Conservation (phyloP, 2,888 invertebrate species). For the Allacma fusca region DNA sequence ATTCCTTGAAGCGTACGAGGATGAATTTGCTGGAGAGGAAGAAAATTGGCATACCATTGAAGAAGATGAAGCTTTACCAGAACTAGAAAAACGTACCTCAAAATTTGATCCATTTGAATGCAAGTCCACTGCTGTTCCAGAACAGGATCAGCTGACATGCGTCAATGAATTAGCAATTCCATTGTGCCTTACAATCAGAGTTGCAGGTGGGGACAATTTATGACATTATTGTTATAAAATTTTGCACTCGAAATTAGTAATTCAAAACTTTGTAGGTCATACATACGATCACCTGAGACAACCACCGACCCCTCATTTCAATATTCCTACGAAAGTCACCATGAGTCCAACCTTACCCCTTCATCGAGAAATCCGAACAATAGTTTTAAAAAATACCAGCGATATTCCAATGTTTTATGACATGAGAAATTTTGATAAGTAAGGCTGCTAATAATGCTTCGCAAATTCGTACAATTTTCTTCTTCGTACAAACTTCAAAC, state of each 20-base stretch:
- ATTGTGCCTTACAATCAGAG: slow-evolving; percentile 46
- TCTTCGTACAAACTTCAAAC: too few relatives aligned
- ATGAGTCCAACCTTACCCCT: slow-evolving; percentile 52
- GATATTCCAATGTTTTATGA: slow-evolving; percentile 52
- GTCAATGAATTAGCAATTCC: slow-evolving; percentile 47
- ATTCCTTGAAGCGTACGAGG: neutral
- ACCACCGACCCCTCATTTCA: slow-evolving; percentile 49
- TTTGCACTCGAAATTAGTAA: too few relatives aligned
- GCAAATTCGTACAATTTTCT: too few relatives aligned
- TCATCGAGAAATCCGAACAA: slow-evolving; percentile 44
- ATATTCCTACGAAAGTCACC: slow-evolving; percentile 42
- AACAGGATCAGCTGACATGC: neutral
- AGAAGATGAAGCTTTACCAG: neutral
- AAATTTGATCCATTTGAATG: neutral
- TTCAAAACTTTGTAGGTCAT: slow-evolving; percentile 19
- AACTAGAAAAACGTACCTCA: neutral
- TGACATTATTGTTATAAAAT: too few relatives aligned
- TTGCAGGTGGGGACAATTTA: too few relatives aligned
- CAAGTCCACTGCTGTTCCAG: neutral
- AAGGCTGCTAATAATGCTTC: neutral
- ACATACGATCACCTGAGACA: slow-evolving; percentile 21
- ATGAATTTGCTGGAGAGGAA: neutral
- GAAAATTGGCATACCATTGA: slow-evolving; percentile 1
- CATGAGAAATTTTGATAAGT: slow-evolving; percentile 45
- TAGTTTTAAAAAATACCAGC: slow-evolving; percentile 52